Conservation (phyloP, 2,888 invertebrate genomes). For the Caenorhabditis auriculariae region DNA sequence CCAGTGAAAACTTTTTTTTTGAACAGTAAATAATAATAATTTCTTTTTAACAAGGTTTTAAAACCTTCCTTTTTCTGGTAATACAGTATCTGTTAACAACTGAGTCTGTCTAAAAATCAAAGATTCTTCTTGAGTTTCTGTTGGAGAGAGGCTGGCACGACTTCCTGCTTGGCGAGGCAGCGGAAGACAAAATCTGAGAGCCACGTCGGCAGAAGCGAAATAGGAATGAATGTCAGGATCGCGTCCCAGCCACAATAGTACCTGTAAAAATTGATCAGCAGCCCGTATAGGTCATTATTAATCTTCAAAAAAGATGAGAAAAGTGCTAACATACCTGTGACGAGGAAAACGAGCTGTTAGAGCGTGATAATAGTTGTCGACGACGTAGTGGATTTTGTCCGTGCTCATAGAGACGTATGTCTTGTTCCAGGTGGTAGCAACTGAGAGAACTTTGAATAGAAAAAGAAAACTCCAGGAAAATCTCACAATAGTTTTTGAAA, state of each 20-base stretch:
- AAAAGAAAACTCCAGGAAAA: not conserved
- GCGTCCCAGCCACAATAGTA: slow-evolving; percentile 56
- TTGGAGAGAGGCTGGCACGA: slow-evolving; percentile 28
- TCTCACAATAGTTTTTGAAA: slow-evolving; percentile 51
- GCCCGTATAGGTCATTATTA: not conserved
- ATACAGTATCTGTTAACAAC: too few species aligned
- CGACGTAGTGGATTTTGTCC: slow-evolving; percentile 46
- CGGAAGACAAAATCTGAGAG: slow-evolving; percentile 36
- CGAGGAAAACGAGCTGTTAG: slow-evolving; percentile 52
- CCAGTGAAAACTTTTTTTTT: too few species aligned
- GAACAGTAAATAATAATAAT: too few species aligned
- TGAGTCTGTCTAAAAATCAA: too few species aligned
- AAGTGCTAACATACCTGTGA: slow-evolving; percentile 8
- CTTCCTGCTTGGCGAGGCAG: slow-evolving; percentile 34
- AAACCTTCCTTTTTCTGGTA: too few species aligned
- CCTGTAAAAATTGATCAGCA: slow-evolving; percentile 11
- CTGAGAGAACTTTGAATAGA: slow-evolving; percentile 19
- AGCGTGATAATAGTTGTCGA: slow-evolving; percentile 57
- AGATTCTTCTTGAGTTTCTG: slow-evolving; percentile 10
- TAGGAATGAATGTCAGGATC: slow-evolving; percentile 48
- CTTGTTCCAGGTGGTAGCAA: slow-evolving; percentile 43
- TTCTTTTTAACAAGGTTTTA: too few species aligned
- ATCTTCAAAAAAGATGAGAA: not conserved
- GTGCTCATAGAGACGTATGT: slow-evolving; percentile 41
- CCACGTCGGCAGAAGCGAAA: slow-evolving; percentile 47